Evolutionary conservation across 1,140 invertebrate species (phyloP).

Genomic region (Drosophila truncata): DNA sequence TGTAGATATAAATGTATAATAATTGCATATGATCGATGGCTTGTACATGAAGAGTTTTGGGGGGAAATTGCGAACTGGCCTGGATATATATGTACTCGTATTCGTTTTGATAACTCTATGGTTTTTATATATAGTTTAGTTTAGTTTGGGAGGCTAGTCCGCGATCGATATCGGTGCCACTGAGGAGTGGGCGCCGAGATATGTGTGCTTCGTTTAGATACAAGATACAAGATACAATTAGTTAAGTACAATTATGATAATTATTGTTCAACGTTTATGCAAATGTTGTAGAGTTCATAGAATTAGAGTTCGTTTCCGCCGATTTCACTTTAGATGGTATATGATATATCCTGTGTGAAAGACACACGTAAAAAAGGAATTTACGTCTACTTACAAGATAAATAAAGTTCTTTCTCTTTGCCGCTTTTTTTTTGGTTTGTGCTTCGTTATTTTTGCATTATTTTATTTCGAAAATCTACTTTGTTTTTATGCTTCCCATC

Average conservation of each 20-base stretch:
- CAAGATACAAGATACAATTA: slow-evolving; percentile 82
- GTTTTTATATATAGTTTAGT: slow-evolving; percentile 49
- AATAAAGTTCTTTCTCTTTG: slow-evolving; percentile 59
- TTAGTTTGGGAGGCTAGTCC: slow-evolving; percentile 40
- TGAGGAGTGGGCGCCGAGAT: slow-evolving; percentile 61
- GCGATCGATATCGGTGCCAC: slow-evolving; percentile 44
- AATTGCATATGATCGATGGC: slow-evolving; percentile 76
- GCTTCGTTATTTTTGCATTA: slow-evolving; percentile 39
- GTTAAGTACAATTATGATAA: slow-evolving; percentile 79
- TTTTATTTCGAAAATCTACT: slow-evolving; percentile 34
- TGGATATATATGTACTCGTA: slow-evolving; percentile 46
- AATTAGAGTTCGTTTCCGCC: slow-evolving; percentile 52
- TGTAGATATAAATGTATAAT: slow-evolving; percentile 69
- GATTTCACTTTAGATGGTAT: slow-evolving; percentile 47
- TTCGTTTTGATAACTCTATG: slow-evolving; percentile 31
- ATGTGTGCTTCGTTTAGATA: slow-evolving; percentile 80
- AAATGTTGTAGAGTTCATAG: slow-evolving; percentile 59
- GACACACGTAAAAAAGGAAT: slow-evolving; percentile 75
- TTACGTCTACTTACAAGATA: slow-evolving; percentile 78
- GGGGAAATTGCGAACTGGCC: slow-evolving; percentile 64
- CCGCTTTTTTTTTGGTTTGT: slow-evolving; percentile 69
- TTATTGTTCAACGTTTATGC: slow-evolving; percentile 81
- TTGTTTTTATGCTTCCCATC: slow-evolving; percentile 5
- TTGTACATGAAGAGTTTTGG: slow-evolving; percentile 66
- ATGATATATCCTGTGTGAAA: slow-evolving; percentile 32